Conservation (phyloP, 1,140 invertebrate species). For the Tetramorium simillimum region DNA sequence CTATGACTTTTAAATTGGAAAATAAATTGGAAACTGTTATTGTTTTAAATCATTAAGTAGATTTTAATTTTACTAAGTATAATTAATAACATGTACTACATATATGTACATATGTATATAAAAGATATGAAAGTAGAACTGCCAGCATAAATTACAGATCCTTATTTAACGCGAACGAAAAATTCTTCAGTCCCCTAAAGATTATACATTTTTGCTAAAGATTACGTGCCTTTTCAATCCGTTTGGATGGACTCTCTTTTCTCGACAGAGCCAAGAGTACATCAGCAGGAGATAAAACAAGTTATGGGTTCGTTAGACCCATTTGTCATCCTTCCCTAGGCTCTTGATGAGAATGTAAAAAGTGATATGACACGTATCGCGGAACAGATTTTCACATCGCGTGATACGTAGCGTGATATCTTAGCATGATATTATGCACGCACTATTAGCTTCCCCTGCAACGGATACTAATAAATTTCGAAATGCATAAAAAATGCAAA, state of each 20-base stretch:
- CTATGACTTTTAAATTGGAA: background rate
- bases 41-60: background rate
- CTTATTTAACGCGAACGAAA: background rate
- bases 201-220: background rate
- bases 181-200: background rate
- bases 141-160: background rate
- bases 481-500: background rate
- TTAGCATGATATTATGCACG: conserved; percentile 4
- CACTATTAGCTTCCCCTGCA: conserved; percentile 10
- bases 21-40: background rate
- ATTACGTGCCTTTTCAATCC: background rate
- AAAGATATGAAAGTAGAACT: background rate
- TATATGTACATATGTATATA: background rate
- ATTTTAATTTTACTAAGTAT: background rate
- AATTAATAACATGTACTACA: too few species aligned
- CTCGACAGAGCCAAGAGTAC: background rate
- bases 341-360: conserved; percentile 36
- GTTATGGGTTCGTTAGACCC: conserved; percentile 28
- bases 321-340: conserved; percentile 35
- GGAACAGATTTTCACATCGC: conserved; percentile 38
- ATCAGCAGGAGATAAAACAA: background rate
- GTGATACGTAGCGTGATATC: conserved; percentile 2
- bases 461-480: background rate
- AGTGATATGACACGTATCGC: conserved; percentile 35
- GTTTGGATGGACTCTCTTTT: background rate